Base-by-base conservation (phyloP, 2,113 vertebrate genomes). In the Mohoua ochrocephala region DNA sequence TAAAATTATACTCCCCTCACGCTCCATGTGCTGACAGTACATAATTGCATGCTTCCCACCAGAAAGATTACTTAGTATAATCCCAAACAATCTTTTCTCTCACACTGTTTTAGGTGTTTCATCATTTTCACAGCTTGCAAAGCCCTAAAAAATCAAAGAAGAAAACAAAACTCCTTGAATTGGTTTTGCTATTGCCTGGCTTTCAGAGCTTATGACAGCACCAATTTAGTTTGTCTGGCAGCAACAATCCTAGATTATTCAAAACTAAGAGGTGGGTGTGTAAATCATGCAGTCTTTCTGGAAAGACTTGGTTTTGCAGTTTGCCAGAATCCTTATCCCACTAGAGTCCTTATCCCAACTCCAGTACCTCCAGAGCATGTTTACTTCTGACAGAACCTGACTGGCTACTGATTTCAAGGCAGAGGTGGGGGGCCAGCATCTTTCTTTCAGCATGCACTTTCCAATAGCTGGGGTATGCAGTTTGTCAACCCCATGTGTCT, bases 1-100 rank as follows among this genome's bases (percentile, higher is more conserved):
- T 87, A 90, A 95, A 96, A 97, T 95, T 93, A 91, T 44, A 96
- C 94, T 93, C 87, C 90, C 91, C 94, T 95, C 93, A 95, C 4
- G 17, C 77, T 83, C 87, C 80, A 44, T 89, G 91, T 67, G 78
- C 85, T 94, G 95, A 96, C 93, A 96, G 93, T 76, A 88, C 75
- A 69, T 97, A 97, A 97, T 89, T 96, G 92, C 1, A n/a, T 50
- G 45, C 90, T 95, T 95, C 93, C 87, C 82, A 91, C 91, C 84
- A 94, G 91, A 94, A 97, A 94, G 87, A 90, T 95, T 90, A 86
- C 65, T 92, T 77, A 91, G 70, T 87, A 77, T 68, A 95, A 96
- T 94, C 63, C 79, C 91, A 82, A 73, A 89, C 42, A 78, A n/a
- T 84, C 79, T 70, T 91, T 90, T 78, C 57, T 71, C 53, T 88